Base-by-base conservation (phyloP, 2,797 vertebrate genomes). In the Champsocephalus gunnari region DNA sequence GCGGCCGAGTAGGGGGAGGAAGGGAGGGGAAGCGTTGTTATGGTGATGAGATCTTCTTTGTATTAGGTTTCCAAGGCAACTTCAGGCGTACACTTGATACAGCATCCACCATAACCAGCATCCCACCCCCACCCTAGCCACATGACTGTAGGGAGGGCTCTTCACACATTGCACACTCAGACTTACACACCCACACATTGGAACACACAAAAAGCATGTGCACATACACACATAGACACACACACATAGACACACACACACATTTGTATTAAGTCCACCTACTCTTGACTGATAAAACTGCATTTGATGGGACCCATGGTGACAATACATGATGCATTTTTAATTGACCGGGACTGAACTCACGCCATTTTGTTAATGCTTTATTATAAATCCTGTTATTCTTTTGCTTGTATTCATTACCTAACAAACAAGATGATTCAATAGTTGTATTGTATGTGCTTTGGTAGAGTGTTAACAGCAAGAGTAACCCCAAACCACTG, bases 61-160 rank as follows among this genome's bases (percentile, higher is more conserved):
- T 94, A 82, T 95, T 92, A 82, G 82, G 93, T 95, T 93, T 88
- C 91, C 89, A 94, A 86, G 92, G 93, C 87, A 93, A 95, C 93
- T 90, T 93, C 81, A 91, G 91, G 83, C 86, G 16, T 88, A 88
- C 88, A 91, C 82, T 93, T 89, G 85, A 92, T 91, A 92, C 82
- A 82, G 86, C 80, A 79, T 71, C 81, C 67, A 79, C 48, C 64
- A 60, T 53, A 79, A 60, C 72, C 77, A 60, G 64, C 45, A 19
- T 64, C 75, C 45, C 64, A 50, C 71, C 38, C 75, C 67, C 74
- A 62, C 74, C 55, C 71, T 53, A 66, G 56, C 85, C 88, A 83
- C 85, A 86, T 82, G 91, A 92, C 75, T 77, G 77, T 74, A 83
- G 88, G 89, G 88, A 91, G 84, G 87, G 83, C 87, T 84, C 83